Base-by-base conservation (phyloP, 2,888 invertebrate genomes). In the Eupithecia centaureata region DNA sequence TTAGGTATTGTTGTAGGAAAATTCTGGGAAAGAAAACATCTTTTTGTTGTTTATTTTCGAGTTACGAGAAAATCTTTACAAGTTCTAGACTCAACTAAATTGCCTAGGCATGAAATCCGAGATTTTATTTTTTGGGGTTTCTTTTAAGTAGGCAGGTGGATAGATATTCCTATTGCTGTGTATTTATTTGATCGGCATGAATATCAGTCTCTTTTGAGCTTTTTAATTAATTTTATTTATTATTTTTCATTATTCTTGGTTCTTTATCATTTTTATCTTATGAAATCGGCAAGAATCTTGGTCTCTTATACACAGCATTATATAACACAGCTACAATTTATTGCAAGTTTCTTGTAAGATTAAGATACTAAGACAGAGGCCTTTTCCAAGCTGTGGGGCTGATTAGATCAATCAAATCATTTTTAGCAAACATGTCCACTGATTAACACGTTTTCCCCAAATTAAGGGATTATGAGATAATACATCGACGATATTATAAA, bases 1-100 rank as follows among this genome's bases (percentile, higher is more conserved):
- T 35, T 59, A 27, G 32, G 12, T 57, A 33, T 57, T 57, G 56
- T 56, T 56, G 32, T 28, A n/a, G 2, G 30, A 18, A 33, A 32
- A 57, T 57, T 30, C 32, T 52, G 13, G 15, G 27, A 52, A 12
- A 30, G 57, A 12, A 57, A 57, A 56, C 30, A 32, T 30, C 12
- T 32, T 22, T 57, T 18, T 30, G 15, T 52, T 27, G 27, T 28
- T 0, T 57, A 18, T 57, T 57, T 32, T 22, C 32, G 18, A n/a
- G 30, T 22, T n/a, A 8, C 32, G 2, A 5, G 25, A 51, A 25
- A 27, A 25, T 7, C 0, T 8, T 8, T 8, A n/a, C 38, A 18
- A 18, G n/a, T 18, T 2, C 42, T 42, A 42, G 42, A 18, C n/a
- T 18, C n/a, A 18, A 10, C 10, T 7, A 38, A 38, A 38, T 10